phyloP scores from a whole-genome alignment of 2,888 invertebrate species.

The Dolichopus griseipennis region DNA sequence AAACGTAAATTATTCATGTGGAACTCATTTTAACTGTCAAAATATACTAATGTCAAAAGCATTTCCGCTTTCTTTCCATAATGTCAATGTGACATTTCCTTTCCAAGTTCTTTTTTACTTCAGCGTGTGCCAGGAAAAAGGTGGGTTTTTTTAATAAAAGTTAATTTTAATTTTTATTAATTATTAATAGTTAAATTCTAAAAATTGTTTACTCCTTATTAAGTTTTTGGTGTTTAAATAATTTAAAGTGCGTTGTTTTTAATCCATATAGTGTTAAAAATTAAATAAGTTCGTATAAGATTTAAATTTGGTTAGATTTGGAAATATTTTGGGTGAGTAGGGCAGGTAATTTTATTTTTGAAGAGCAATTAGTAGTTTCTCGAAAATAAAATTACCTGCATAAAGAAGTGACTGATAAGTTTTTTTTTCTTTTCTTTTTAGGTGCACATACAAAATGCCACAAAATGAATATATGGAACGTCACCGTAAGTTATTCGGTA shows the following conservation, averaged over 20 bases:
- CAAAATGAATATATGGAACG: slow-evolving; percentile 99
- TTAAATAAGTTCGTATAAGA: background rate
- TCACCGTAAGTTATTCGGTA: slow-evolving; percentile 91
- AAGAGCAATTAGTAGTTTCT: background rate
- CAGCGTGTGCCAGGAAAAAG: background rate
- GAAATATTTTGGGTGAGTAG: background rate
- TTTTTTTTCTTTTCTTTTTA: background rate
- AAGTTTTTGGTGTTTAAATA: no score
- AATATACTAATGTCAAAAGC: background rate
- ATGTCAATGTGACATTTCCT: background rate
- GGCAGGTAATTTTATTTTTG: background rate
- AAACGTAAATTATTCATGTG: no score
- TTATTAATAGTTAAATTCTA: background rate
- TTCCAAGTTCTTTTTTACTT: background rate
- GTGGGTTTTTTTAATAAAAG: background rate
- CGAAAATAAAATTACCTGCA: background rate
- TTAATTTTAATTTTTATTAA: background rate
- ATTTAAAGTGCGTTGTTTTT: no score
- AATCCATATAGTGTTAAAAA: background rate
- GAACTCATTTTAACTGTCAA: background rate
- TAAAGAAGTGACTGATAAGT: background rate
- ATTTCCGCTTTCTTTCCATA: background rate
- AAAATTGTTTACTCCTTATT: no score
- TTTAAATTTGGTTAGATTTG: no score
- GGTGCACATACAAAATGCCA: slow-evolving; percentile 58